Conservation (phyloP, 2,888 invertebrate genomes). For the Nomada ferruginata region DNA sequence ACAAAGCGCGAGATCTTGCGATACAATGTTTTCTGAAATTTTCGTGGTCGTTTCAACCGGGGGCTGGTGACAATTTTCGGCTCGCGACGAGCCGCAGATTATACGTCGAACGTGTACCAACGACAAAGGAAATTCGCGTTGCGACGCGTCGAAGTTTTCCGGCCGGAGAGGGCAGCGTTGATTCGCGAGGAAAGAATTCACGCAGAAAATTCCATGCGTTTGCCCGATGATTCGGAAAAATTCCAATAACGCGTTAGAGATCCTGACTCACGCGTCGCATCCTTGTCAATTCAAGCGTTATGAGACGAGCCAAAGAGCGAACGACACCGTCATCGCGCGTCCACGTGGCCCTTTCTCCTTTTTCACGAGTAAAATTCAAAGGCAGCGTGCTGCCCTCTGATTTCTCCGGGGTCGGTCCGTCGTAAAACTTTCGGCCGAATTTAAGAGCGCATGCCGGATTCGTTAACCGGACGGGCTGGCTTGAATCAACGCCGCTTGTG, state of each 20-base stretch:
- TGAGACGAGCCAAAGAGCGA: slow-evolving; percentile 24
- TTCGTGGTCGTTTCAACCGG: too few species aligned
- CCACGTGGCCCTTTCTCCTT: not conserved
- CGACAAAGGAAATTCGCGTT: slow-evolving; percentile 22
- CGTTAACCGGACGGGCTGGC: slow-evolving; percentile 43
- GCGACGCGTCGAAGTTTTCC: not conserved
- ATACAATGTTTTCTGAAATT: too few species aligned
- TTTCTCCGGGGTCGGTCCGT: not conserved
- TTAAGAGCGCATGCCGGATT: slow-evolving; percentile 27
- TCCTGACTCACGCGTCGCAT: slow-evolving; percentile 40
- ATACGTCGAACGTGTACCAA: not conserved
- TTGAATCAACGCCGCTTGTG: slow-evolving; percentile 70
- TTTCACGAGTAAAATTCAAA: slow-evolving; percentile 5
- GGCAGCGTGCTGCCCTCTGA: not conserved
- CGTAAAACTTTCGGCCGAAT: slow-evolving; percentile 11
- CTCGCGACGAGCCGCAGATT: not conserved
- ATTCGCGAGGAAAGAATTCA: slow-evolving; percentile 30
- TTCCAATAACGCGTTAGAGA: slow-evolving; percentile 53
- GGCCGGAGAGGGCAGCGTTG: not conserved
- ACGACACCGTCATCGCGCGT: not conserved
- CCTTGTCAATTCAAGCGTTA: slow-evolving; percentile 36
- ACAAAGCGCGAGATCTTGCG: not conserved
- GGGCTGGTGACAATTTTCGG: too few species aligned
- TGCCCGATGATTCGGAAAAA: slow-evolving; percentile 52
- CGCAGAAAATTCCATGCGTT: slow-evolving; percentile 44